phyloP scores from a whole-genome alignment of 2,888 invertebrate species.

The Ectropis crepuscularia region DNA sequence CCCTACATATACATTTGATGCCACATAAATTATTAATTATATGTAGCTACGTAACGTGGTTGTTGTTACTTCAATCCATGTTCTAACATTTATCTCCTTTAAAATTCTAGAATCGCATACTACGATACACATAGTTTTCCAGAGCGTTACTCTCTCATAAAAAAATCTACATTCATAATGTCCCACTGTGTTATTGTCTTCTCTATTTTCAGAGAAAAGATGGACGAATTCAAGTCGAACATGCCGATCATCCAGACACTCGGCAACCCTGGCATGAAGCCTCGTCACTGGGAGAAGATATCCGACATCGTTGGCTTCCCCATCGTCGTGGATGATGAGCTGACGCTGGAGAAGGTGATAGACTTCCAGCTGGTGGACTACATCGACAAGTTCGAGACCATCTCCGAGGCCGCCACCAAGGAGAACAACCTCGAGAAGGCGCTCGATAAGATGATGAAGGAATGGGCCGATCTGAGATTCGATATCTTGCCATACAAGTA shows the following conservation, averaged over 20 bases:
- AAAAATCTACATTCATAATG: too few species aligned
- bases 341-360: constrained; percentile 93
- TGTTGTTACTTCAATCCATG: too few species aligned
- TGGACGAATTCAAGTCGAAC: constrained; percentile 94
- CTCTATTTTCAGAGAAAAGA: constrained; percentile 80
- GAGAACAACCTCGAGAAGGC: constrained; percentile 97
- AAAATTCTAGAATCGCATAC: too few species aligned
- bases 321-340: constrained; percentile 91
- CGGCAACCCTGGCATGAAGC: constrained; percentile 97
- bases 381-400: constrained; percentile 94
- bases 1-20: too few species aligned
- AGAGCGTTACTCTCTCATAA: too few species aligned
- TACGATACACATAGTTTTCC: too few species aligned
- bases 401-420: constrained; percentile 97
- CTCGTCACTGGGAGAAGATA: constrained; percentile 96
- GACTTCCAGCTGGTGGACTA: constrained; percentile 96
- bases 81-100: too few species aligned
- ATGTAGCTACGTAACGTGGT: too few species aligned
- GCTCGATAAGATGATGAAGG: constrained; percentile 94
- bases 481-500: constrained; percentile 89
- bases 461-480: constrained; percentile 94
- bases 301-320: constrained; percentile 98
- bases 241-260: constrained; percentile 96
- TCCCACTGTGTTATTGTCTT: too few species aligned
- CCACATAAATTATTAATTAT: too few species aligned